phyloP scores from a whole-genome alignment of 2,888 invertebrate genomes.

The Leptopterna dolabrata region DNA sequence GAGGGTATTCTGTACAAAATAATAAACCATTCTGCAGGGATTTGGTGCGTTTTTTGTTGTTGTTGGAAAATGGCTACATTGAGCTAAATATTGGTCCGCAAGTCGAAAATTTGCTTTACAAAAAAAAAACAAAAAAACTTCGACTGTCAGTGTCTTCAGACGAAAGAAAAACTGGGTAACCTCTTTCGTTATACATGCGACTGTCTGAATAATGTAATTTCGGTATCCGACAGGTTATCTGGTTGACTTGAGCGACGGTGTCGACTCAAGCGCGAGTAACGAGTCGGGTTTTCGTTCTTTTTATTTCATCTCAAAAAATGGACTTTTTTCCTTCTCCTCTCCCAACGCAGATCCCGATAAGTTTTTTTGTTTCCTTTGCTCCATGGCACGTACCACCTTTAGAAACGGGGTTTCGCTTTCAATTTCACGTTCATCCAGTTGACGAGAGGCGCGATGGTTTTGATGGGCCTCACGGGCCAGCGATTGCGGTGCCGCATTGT shows the following conservation, averaged over 20 bases:
- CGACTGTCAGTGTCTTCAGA: too few relatives aligned
- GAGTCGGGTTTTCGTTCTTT: not conserved
- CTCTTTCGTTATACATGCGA: not conserved
- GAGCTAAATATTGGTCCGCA: too few relatives aligned
- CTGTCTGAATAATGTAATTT: not conserved
- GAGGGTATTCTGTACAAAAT: too few relatives aligned
- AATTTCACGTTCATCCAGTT: not conserved
- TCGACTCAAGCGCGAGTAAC: not conserved
- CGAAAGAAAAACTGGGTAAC: not conserved
- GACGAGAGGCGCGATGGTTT: not conserved
- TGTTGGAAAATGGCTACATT: too few relatives aligned
- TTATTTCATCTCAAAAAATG: not conserved
- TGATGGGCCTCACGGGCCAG: not conserved
- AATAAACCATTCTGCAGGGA: too few relatives aligned
- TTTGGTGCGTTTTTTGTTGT: too few relatives aligned
- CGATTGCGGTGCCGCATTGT: not conserved
- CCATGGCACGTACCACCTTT: constrained; percentile 7
- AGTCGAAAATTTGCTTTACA: too few relatives aligned
- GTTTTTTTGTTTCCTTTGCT: not conserved
- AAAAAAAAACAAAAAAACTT: too few relatives aligned
- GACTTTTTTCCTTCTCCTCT: not conserved
- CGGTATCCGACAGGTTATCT: not conserved
- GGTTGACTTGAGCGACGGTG: not conserved
- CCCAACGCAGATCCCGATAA: not conserved
- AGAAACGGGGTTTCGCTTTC: constrained; percentile 4